Conservation (phyloP, 2,888 invertebrate species). For the Embidobia sp. region DNA sequence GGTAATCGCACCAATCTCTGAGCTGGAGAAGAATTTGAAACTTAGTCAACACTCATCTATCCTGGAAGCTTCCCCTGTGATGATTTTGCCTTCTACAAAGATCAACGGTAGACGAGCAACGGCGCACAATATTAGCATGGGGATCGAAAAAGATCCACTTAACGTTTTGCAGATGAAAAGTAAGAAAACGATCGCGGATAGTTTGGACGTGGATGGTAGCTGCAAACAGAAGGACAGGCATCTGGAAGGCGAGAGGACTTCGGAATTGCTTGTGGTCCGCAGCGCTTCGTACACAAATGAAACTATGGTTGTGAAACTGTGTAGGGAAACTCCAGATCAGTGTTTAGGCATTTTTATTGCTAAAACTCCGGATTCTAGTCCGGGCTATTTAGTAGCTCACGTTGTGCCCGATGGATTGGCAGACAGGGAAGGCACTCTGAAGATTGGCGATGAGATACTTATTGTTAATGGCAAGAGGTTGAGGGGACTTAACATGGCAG, state of each 20-base stretch:
- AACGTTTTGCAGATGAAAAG: constrained; percentile 56
- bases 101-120: constrained; percentile 12
- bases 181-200: constrained; percentile 37
- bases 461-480: constrained; percentile 88
- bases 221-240: constrained; percentile 31
- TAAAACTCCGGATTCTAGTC: constrained; percentile 82
- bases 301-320: constrained; percentile 83
- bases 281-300: constrained; percentile 74
- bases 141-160: constrained; percentile 65
- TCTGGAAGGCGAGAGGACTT: constrained; percentile 13
- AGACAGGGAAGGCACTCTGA: constrained; percentile 86
- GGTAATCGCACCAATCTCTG: constrained; percentile 68
- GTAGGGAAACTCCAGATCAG: constrained; percentile 83
- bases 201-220: constrained; percentile 6
- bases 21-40: constrained; percentile 67
- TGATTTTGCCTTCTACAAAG: constrained; percentile 27
- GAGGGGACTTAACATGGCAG: constrained; percentile 85
- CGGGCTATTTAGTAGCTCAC: constrained; percentile 87
- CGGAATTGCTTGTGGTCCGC: constrained; percentile 70
- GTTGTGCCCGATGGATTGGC: constrained; percentile 88
- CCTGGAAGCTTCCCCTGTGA: constrained; percentile 54
- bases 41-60: constrained; percentile 53
- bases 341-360: constrained; percentile 89
- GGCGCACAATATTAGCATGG: constrained; percentile 62
- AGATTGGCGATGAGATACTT: constrained; percentile 87